Conservation (phyloP, 2,113 vertebrate genomes). For the Laticauda colubrina region DNA sequence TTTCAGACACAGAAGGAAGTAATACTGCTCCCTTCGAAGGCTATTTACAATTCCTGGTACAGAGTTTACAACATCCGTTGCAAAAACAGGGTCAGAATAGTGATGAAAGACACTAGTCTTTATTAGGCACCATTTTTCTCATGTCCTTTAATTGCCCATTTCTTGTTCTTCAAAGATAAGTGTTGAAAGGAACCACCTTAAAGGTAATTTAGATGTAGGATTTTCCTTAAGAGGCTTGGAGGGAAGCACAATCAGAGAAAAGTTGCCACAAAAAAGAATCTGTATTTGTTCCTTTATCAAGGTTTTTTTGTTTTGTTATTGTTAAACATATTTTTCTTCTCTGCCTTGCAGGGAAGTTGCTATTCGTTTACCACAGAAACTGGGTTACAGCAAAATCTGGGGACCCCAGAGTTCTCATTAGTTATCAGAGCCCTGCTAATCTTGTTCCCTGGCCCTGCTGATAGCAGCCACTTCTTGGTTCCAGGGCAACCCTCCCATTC, state of each 20-base stretch:
- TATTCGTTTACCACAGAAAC: not conserved
- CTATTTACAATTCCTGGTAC: not conserved
- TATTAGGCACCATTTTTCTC: not conserved
- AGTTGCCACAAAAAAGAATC: not conserved
- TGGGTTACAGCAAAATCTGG: not conserved
- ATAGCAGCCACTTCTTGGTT: not conserved
- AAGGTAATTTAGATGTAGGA: not conserved
- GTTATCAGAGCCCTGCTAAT: not conserved
- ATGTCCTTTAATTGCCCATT: not conserved
- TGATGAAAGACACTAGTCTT: not conserved
- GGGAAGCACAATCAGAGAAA: not conserved
- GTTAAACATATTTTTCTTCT: not conserved
- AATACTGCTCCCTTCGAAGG: not conserved
- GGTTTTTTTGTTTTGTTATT: not conserved
- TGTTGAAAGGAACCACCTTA: not conserved
- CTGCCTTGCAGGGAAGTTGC: not conserved
- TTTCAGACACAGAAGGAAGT: not conserved
- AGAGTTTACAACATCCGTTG: not conserved
- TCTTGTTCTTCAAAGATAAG: not conserved
- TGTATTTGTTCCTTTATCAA: not conserved
- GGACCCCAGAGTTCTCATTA: not conserved
- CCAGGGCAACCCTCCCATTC: not conserved
- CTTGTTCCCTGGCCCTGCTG: not conserved
- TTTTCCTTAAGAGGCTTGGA: not conserved
- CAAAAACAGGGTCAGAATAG: not conserved